A percentile compares a stretch with the other conserved stretches of the same genome.
Conservation (phyloP, 2,113 vertebrate genomes). For the Sceloporus tristichus region DNA sequence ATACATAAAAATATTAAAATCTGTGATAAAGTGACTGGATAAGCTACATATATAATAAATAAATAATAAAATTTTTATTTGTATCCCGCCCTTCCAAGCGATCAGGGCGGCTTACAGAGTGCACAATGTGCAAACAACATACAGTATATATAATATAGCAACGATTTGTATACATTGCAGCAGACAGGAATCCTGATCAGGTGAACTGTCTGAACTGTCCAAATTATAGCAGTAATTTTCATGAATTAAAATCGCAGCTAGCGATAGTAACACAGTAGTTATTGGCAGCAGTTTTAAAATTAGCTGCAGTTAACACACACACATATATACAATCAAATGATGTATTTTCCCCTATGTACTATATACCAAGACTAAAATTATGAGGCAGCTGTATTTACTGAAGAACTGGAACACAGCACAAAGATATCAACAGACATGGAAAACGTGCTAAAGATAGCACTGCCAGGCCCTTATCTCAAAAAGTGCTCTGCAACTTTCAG, state of each 20-base stretch:
- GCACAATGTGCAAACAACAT: no score
- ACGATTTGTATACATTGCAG: neutral
- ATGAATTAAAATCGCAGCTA: no score
- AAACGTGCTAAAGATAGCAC: neutral
- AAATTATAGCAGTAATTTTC: no score
- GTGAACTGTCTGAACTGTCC: no score
- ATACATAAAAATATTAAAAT: neutral
- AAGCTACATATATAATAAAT: no score
- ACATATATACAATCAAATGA: neutral
- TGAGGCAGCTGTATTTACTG: neutral
- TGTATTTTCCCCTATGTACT: neutral
- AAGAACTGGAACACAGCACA: neutral
- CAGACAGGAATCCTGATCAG: neutral
- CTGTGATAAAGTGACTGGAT: neutral
- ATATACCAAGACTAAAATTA: neutral
- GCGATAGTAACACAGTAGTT: neutral
- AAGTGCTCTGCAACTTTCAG: neutral
- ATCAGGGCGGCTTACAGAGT: no score
- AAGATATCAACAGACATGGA: neutral
- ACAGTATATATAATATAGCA: no score
- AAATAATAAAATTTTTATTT: no score
- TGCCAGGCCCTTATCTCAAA: neutral
- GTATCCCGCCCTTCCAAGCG: no score
- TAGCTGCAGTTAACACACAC: neutral
- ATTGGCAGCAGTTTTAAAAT: neutral